Evolutionary conservation across 2,113 vertebrate species (phyloP).

Genomic region (Proteles cristata): DNA sequence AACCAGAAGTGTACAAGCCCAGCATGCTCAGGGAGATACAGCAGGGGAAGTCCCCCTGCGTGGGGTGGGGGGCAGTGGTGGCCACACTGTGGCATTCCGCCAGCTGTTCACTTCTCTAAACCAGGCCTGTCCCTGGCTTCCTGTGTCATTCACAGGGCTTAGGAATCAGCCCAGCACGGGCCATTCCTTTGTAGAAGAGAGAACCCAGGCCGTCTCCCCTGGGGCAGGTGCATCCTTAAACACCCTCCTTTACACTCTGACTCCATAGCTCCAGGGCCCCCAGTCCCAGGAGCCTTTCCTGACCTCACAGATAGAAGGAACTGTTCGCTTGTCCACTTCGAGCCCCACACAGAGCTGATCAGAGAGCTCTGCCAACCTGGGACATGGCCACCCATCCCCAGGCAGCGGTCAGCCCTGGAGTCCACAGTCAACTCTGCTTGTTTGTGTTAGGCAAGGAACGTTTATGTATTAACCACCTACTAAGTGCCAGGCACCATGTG

Average conservation of each 20-base stretch:
- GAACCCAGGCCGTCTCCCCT: not conserved
- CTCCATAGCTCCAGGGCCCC: not conserved
- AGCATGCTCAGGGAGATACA: not conserved
- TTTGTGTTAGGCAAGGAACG: not conserved
- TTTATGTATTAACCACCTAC: not conserved
- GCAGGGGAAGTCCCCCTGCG: not conserved
- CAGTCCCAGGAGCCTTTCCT: not conserved
- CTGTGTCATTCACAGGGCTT: not conserved
- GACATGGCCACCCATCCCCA: not conserved
- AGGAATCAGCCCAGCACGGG: rapidly evolving
- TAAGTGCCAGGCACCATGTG: not conserved
- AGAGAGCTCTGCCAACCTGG: not conserved
- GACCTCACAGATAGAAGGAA: not conserved
- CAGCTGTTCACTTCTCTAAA: not conserved
- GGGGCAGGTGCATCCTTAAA: not conserved
- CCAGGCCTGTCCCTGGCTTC: not conserved
- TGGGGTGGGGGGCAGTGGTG: too few species aligned
- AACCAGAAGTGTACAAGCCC: not conserved
- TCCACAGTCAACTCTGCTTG: rapidly evolving
- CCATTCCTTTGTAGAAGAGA: not conserved
- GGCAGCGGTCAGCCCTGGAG: too few species aligned
- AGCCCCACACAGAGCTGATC: not conserved
- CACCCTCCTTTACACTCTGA: not conserved
- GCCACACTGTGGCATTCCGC: not conserved
- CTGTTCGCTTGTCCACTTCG: rapidly evolving